phyloP scores from a whole-genome alignment of 2,113 vertebrate species.

The Lanius collurio region DNA sequence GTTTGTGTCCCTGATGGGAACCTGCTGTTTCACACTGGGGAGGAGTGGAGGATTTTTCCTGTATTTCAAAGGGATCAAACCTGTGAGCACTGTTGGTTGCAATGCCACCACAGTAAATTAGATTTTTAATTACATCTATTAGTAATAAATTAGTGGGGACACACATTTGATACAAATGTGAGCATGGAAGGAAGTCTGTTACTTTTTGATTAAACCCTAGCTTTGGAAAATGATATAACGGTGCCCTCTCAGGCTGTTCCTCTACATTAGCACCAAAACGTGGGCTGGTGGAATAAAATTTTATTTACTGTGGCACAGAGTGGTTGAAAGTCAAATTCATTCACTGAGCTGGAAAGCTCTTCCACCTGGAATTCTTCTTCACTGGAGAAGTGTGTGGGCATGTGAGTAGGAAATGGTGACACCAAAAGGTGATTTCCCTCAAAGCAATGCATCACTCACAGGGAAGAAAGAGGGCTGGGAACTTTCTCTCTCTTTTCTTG shows the following conservation, averaged over 20 bases:
- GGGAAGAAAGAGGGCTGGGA: background rate
- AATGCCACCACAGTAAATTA: background rate
- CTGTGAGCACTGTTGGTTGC: background rate
- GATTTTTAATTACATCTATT: conserved; percentile 11
- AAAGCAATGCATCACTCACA: background rate
- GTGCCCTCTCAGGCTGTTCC: background rate
- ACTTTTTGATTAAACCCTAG: background rate
- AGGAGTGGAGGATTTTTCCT: background rate
- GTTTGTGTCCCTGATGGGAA: background rate
- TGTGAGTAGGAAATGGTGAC: background rate
- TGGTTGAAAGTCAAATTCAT: background rate
- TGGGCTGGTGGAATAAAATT: background rate
- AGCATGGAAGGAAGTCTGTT: background rate
- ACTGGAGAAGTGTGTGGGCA: background rate
- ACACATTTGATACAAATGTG: background rate
- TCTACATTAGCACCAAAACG: fast-evolving
- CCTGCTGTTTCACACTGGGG: background rate
- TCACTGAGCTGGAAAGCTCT: background rate
- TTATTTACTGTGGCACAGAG: background rate
- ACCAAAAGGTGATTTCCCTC: background rate
- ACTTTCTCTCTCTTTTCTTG: background rate
- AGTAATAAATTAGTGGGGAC: background rate
- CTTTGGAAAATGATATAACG: background rate
- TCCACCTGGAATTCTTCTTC: background rate
- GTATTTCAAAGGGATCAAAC: background rate